Evolutionary conservation across 2,113 vertebrate species (phyloP).

Genomic region (Oreochromis tanganicae): DNA sequence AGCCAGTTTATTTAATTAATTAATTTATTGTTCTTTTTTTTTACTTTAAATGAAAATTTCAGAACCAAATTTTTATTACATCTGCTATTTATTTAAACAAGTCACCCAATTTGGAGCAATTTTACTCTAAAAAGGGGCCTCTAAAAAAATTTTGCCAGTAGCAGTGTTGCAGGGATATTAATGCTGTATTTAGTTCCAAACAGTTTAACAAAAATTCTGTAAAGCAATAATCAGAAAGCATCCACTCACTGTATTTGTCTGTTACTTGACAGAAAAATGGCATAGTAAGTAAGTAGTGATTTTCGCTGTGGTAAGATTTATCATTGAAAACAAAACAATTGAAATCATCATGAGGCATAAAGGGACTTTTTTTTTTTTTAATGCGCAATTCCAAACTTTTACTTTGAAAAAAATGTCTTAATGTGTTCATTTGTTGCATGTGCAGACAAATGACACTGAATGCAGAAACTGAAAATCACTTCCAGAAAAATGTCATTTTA

Average conservation of each 20-base stretch:
- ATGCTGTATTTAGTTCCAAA: slow-evolving; percentile 24
- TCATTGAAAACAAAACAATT: not conserved
- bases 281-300: not conserved
- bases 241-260: not conserved
- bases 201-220: slow-evolving; percentile 40
- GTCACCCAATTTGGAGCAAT: not conserved
- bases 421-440: not conserved
- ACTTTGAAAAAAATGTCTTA: not conserved
- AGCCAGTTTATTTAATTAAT: not conserved
- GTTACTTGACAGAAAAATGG: not conserved
- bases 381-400: not conserved
- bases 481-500: not conserved
- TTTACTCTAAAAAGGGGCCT: not conserved
- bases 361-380: not conserved
- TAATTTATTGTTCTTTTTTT: not conserved
- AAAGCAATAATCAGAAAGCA: slow-evolving; percentile 66
- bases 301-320: not conserved
- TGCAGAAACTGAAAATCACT: not conserved
- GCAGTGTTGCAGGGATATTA: slow-evolving; percentile 52
- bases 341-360: not conserved
- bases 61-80: not conserved
- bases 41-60: not conserved
- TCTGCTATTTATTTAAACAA: not conserved
- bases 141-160: slow-evolving; percentile 36
- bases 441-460: not conserved